phyloP scores from a whole-genome alignment of 2,797 vertebrate genomes.

The Lates japonicus region DNA sequence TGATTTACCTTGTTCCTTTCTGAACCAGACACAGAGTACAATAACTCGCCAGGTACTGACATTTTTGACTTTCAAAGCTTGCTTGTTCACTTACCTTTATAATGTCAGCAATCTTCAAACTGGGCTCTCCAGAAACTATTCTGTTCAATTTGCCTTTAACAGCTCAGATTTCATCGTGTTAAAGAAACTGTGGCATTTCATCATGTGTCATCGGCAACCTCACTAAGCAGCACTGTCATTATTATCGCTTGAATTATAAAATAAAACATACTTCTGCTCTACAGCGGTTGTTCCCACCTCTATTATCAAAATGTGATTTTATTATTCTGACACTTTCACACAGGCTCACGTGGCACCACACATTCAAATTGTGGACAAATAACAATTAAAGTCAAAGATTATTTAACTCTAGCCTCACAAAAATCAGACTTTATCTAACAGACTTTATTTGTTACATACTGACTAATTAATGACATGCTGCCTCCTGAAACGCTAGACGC shows the following conservation, averaged over 20 bases:
- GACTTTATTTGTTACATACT: not conserved
- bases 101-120: not conserved
- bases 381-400: constrained; percentile 5
- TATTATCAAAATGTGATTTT: not conserved
- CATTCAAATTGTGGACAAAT: too few relatives aligned
- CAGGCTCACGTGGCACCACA: not conserved
- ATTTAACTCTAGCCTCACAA: not conserved
- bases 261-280: not conserved
- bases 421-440: not conserved
- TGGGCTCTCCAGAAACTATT: not conserved
- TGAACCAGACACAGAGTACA: not conserved
- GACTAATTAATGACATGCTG: not conserved
- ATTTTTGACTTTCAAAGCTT: not conserved
- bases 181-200: too few relatives aligned
- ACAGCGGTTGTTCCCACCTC: not conserved
- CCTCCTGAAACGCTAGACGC: not conserved
- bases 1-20: not conserved
- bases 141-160: not conserved
- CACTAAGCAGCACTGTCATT: not conserved
- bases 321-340: not conserved
- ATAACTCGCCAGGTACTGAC: not conserved
- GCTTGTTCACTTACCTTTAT: not conserved
- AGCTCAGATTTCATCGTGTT: not conserved
- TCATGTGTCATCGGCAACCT: not conserved
- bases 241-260: not conserved